Evolutionary conservation across 1,140 invertebrate genomes (phyloP), one percentile per base, ranked within the genome.

Genomic region (Paraescarpia echinospica): DNA sequence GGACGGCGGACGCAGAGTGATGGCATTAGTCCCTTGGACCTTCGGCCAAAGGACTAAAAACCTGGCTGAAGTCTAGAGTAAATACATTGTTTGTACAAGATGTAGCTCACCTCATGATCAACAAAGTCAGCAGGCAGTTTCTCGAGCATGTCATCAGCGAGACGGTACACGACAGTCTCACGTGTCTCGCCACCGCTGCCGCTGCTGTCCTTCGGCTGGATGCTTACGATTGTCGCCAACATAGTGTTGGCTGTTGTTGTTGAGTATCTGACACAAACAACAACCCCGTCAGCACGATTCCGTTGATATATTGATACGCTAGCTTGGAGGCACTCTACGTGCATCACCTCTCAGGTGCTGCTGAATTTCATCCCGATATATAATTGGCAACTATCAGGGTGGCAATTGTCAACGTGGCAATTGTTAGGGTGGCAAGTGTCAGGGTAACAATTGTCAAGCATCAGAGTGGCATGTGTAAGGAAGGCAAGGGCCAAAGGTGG

Each of bases 91-190:
- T n/a, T n/a, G n/a, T n/a, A n/a, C n/a, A n/a, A n/a, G n/a, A n/a
- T n/a, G n/a, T n/a, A n/a, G 22, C 96, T 97, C 0, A 99, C 98
- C 97, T 99, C 98, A 96, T 98, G 98, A 48, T 97, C 97, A 93
- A 98, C 97, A 94, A 99, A 99, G 94, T 98, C 97, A 93, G 97
- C 97, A 0, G 99, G 99, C 93, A 99, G 96, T 96, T 99, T 99
- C 34, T 97, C 97, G 88, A 99, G 96, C 98, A 99, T 99, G 95
- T 99, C 99, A 94, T 98, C 97, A n/a, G 98, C 98, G 94, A 99
- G 96, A 94, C 97, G 97, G 95, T 98, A 98, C 8, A 99, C 99
- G 35, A 99, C 97, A 93, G 97, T 98, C 96, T 99, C 99, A 95
- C 99, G 97, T 0, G 97, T 97, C 96, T 99, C 98, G 0, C 97